phyloP scores from a whole-genome alignment of 2,797 vertebrate species.

The Labroides dimidiatus region DNA sequence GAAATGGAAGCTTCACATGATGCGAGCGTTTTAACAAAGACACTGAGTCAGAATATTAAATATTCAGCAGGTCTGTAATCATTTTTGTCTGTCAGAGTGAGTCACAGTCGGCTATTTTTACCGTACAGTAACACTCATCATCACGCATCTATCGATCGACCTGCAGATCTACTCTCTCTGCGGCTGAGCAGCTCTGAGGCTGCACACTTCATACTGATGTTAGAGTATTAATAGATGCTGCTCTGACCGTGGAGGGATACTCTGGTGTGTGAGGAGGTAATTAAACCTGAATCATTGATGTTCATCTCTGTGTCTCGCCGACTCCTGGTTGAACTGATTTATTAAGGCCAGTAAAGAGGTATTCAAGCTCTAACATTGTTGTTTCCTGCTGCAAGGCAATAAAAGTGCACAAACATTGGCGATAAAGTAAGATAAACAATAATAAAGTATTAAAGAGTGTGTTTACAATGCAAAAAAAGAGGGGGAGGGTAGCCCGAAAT shows the following conservation, averaged over 20 bases:
- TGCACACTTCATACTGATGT: background rate
- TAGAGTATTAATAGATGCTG: conserved; percentile 24
- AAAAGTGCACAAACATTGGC: too few species aligned
- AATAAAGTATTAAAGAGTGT: too few species aligned
- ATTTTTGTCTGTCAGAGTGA: background rate
- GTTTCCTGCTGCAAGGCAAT: too few species aligned
- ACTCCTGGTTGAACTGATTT: background rate
- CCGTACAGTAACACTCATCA: background rate
- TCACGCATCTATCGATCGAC: background rate
- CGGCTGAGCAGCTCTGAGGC: too few species aligned
- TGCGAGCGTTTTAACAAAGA: background rate
- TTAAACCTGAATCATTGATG: conserved; percentile 42
- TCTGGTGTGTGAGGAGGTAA: conserved; percentile 4
- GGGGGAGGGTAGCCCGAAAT: too few species aligned
- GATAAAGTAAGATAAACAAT: too few species aligned
- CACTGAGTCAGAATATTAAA: conserved; percentile 11
- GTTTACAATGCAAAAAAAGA: too few species aligned
- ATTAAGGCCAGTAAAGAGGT: background rate
- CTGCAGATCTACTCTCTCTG: conserved; percentile 3
- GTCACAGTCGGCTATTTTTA: conserved; percentile 24
- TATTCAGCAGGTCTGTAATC: conserved; percentile 35
- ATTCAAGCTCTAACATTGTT: background rate
- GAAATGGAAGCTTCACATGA: background rate
- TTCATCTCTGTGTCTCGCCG: background rate
- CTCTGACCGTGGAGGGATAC: conserved; percentile 3